Percentiles rank a stretch among this genome's conserved stretches.
phyloP scores from a whole-genome alignment of 1,140 invertebrate species.

The Vanessa tameamea region DNA sequence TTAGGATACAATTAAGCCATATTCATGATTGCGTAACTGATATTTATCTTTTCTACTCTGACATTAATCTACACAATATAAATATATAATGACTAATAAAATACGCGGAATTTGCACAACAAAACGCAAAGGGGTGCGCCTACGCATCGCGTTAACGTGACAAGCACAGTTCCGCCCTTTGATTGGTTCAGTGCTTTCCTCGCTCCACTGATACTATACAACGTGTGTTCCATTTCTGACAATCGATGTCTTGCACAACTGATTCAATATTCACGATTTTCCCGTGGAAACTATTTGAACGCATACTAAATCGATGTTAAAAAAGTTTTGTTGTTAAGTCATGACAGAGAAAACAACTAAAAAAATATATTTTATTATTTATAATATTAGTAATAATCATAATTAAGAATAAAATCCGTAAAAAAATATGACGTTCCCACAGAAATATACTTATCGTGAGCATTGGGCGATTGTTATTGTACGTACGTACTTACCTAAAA shows the following conservation, averaged over 20 bases:
- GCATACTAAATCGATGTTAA: neutral
- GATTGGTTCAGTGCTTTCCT: constrained; percentile 51
- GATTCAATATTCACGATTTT: constrained; percentile 26
- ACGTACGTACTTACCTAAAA: too few relatives aligned
- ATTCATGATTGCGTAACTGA: neutral
- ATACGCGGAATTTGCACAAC: constrained; percentile 19
- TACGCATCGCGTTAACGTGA: constrained; percentile 64
- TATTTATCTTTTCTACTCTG: neutral
- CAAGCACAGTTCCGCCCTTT: constrained; percentile 69
- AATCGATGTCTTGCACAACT: constrained; percentile 53
- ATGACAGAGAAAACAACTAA: too few relatives aligned
- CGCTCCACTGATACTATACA: constrained; percentile 60
- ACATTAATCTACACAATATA: neutral
- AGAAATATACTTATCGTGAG: too few relatives aligned
- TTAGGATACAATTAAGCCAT: neutral
- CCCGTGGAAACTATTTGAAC: neutral
- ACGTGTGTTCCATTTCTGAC: constrained; percentile 46
- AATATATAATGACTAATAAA: neutral
- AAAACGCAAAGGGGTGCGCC: constrained; percentile 52
- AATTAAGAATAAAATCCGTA: too few relatives aligned
- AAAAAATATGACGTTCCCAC: too few relatives aligned
- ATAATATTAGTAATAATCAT: too few relatives aligned
- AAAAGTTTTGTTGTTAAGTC: too few relatives aligned
- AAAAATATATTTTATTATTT: too few relatives aligned
- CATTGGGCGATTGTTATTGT: too few relatives aligned